Percentiles rank a stretch among this genome's conserved stretches.
These are phyloP conservation scores for Lamproptera curius DNA, from an alignment of 2,888 invertebrate genomes.

Conservation along the genomic window DNA sequence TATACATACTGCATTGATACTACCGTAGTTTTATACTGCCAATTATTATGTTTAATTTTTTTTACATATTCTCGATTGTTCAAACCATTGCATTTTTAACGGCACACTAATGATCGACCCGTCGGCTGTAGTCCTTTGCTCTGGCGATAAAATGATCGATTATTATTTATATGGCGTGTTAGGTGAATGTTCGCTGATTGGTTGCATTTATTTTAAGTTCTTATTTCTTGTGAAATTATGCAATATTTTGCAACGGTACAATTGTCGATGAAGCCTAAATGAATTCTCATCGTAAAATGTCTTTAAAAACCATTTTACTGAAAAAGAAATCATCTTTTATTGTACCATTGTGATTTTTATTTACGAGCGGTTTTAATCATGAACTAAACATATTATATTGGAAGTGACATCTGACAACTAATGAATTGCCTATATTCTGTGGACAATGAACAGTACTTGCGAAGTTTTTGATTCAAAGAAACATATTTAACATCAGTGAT, in stretches of 20 bases:
- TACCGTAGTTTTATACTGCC: no score
- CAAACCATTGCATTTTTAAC: no score
- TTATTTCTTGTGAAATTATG: constrained; percentile 38
- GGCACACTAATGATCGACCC: no score
- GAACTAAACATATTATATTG: constrained; percentile 11
- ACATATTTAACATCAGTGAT: not conserved
- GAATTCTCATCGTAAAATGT: not conserved
- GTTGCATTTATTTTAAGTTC: constrained; percentile 62
- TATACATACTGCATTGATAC: no score
- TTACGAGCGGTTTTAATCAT: constrained; percentile 10
- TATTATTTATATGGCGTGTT: constrained; percentile 49
- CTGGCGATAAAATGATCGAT: constrained; percentile 29
- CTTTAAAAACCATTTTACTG: not conserved
- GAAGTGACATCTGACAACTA: constrained; percentile 11
- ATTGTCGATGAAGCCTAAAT: not conserved
- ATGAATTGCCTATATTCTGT: constrained; percentile 4
- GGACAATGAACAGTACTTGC: constrained; percentile 8
- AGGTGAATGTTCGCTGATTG: constrained; percentile 43
- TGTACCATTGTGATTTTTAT: constrained; percentile 15
- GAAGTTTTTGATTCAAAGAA: not conserved
- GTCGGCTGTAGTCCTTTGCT: constrained; percentile 16
- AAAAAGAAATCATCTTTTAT: not conserved
- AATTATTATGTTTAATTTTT: no score
- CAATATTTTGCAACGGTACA: constrained; percentile 21
- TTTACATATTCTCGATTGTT: no score